A percentile compares a stretch with the other conserved stretches of the same genome.
phyloP scores from a whole-genome alignment of 2,797 vertebrate genomes.

The Chiloscyllium punctatum region DNA sequence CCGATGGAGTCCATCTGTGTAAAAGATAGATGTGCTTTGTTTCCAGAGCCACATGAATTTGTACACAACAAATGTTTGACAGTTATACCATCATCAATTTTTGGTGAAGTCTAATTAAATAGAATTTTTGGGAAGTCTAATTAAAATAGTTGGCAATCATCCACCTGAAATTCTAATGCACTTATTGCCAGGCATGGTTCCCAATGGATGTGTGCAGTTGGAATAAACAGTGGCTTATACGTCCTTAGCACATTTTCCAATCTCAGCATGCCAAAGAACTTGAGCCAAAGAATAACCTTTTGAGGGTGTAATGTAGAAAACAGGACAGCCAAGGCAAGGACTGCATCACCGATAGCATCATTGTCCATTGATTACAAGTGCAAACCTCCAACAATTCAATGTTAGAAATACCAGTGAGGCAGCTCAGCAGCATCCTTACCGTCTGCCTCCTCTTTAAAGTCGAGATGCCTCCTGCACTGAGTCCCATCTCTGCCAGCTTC shows the following conservation, averaged over 20 bases:
- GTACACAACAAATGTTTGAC: background rate
- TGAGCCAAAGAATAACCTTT: background rate
- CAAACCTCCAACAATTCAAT: background rate
- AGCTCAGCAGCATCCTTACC: background rate
- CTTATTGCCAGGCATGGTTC: background rate
- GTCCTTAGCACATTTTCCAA: background rate
- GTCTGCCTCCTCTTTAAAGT: slow-evolving; percentile 44
- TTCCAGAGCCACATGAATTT: background rate
- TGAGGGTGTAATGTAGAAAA: background rate
- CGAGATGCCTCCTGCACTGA: slow-evolving; percentile 76
- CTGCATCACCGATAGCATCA: background rate
- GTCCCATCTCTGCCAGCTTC: slow-evolving; percentile 84
- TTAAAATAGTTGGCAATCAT: background rate
- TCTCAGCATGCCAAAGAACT: background rate
- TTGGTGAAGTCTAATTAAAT: background rate
- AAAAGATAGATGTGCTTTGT: background rate
- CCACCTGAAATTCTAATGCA: background rate
- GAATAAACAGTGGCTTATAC: background rate
- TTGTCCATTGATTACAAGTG: background rate
- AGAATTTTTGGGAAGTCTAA: background rate
- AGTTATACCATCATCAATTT: no score
- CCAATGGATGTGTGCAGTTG: background rate
- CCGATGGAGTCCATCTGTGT: background rate
- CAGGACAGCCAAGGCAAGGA: background rate
- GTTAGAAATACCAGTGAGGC: background rate